Evolutionary conservation across 2,113 vertebrate genomes (phyloP), one percentile per base, ranked within the genome.

Genomic region (Paradoxurus hermaphroditus): DNA sequence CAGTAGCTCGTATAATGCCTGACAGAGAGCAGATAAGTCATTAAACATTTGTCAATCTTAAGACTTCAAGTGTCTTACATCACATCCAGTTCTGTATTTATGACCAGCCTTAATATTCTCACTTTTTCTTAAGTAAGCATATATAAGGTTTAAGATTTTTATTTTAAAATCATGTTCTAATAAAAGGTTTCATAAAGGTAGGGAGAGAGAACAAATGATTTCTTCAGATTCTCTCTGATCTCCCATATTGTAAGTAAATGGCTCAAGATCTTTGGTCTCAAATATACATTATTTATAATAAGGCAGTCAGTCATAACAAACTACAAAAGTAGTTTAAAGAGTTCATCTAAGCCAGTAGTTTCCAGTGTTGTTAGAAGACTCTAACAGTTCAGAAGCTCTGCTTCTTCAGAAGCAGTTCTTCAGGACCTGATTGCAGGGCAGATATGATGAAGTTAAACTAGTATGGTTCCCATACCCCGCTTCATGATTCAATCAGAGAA

Each of bases 101-200:
- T 84, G 10, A 95, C 86, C 18, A 67, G 75, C 34, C 36, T 91
- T 81, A 81, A 81, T 51, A 79, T 63, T 90, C 19, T 62, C 39
- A 75, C 53, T 63, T 78, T 46, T 46, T 67, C 34, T 9, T 51
- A 79, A 49, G 11, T 23, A 90, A 49, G n/a, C 23, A 27, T 78
- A 49, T 53, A 49, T 63, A 49, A 77, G 56, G 56, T 36, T 46
- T 70, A 87, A 49, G 49, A 85, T 56, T 88, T 92, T 89, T 46
- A 78, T 81, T 91, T 75, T 73, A 93, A 95, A 91, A 86, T n/a
- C 73, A 34, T 14, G 89, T 67, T 39, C 4, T 89, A 10, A 72
- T 65, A 78, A 65, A 94, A 73, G 12, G 79, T 86, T 81, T 81
- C 73, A 77, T 75, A 79, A 95, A 94, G 29, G 51, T n/a, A 85